Conservation (phyloP, 2,113 vertebrate species). For the Erythrolamprus reginae region DNA sequence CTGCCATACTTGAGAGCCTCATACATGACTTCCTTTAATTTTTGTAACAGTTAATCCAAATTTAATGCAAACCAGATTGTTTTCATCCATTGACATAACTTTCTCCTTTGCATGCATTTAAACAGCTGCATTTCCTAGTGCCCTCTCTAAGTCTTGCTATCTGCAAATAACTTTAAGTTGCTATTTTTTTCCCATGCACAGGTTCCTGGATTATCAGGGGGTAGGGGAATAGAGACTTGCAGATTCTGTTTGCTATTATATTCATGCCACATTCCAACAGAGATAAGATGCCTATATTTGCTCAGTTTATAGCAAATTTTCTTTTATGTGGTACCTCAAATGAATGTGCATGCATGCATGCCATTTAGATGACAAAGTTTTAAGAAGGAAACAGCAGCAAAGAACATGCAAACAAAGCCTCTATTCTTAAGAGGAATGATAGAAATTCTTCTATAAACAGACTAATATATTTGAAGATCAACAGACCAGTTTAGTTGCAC, state of each 20-base stretch:
- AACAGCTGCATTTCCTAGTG: not conserved
- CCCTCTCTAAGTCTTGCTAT: not conserved
- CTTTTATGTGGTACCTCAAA: not conserved
- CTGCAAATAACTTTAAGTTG: not conserved
- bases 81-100: not conserved
- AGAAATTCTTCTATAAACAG: constrained; percentile 3
- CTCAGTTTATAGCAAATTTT: not conserved
- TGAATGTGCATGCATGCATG: not conserved
- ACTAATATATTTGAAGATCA: constrained; percentile 2
- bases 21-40: not conserved
- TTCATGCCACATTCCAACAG: not conserved
- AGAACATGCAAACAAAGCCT: not conserved
- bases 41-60: not conserved
- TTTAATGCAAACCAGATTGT: not conserved
- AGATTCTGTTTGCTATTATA: not conserved
- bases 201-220: not conserved
- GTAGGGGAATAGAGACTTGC: not conserved
- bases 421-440: constrained; percentile 12
- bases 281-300: not conserved
- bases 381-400: not conserved
- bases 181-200: not conserved
- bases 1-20: not conserved
- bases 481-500: not conserved
- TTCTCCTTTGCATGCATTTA: not conserved
- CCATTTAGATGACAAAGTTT: not conserved